Evolutionary conservation across 2,797 vertebrate species (phyloP).

Genomic region (Spea hammondii): DNA sequence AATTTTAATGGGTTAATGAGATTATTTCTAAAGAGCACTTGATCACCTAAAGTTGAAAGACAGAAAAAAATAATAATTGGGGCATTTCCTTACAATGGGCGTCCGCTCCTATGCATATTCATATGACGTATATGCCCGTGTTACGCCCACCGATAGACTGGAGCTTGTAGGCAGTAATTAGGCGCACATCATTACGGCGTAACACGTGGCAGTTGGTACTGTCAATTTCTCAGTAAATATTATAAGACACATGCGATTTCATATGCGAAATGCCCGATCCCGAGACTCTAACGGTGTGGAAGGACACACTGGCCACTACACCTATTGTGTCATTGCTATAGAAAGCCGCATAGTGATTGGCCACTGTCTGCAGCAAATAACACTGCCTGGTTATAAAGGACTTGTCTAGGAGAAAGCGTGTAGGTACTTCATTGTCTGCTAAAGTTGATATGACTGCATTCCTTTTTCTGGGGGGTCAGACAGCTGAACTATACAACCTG

Average conservation of each 20-base stretch:
- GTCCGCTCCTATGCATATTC: slow-evolving; percentile 67
- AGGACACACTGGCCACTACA: slow-evolving; percentile 74
- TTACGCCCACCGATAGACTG: slow-evolving; percentile 61
- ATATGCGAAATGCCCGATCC: slow-evolving; percentile 67
- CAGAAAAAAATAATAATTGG: slow-evolving; percentile 53
- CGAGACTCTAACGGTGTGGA: slow-evolving; percentile 66
- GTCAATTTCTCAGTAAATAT: slow-evolving; percentile 63
- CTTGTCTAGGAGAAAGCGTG: slow-evolving; percentile 72
- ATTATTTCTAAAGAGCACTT: slow-evolving; percentile 8
- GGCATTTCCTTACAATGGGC: slow-evolving; percentile 67
- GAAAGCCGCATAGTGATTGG: slow-evolving; percentile 75
- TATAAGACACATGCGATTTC: slow-evolving; percentile 67
- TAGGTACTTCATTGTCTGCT: slow-evolving; percentile 76
- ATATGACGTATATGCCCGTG: slow-evolving; percentile 61
- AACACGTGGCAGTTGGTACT: slow-evolving; percentile 56
- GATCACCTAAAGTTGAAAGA: background rate
- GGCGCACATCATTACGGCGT: slow-evolving; percentile 67
- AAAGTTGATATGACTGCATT: slow-evolving; percentile 79
- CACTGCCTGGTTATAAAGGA: slow-evolving; percentile 77
- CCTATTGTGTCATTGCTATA: slow-evolving; percentile 77
- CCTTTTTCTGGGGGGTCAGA: slow-evolving; percentile 68
- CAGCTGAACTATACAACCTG: slow-evolving; percentile 74
- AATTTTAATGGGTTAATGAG: slow-evolving; percentile 24
- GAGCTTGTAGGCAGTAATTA: slow-evolving; percentile 65
- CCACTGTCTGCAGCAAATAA: slow-evolving; percentile 74